Evolutionary conservation across 2,888 invertebrate genomes (phyloP), one percentile per base, ranked within the genome.

Genomic region (Brachyptera risi): DNA sequence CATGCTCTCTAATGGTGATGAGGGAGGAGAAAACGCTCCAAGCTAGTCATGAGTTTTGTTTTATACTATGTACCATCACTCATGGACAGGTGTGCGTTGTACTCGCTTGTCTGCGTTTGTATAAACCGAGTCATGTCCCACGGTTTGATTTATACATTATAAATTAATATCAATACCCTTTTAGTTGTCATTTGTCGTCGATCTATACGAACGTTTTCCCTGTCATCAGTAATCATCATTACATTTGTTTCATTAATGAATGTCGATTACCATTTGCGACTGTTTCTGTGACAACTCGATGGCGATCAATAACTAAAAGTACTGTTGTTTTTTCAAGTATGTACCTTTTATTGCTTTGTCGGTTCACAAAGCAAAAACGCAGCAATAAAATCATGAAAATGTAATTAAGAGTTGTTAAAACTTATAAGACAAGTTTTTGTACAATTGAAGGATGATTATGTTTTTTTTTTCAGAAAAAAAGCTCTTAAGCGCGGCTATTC

Each of bases 121-220:
- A 51, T 31, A n/a, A n/a, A 54, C 54, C 54, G 24, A 51, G 31
- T 51, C 19, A 54, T 54, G 35, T 37, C 54, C 37, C 13, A 19
- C 54, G 54, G 54, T 15, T 19, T 54, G 54, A 54, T 54, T 54
- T 54, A 37, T 54, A 54, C 35, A 54, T 54, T 35, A 54, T 54
- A 54, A 54, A 54, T 54, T 35, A 54, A 35, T 54, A 54, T 23
- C 54, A 54, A 54, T 54, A 31, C 19, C 13, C 13, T 37, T 35
- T 15, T 19, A 44, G 15, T 11, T 44, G 17, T 19, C 37, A 54
- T 54, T 54, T 47, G 47, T 47, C 47, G 24, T 47, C n/a, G 24
- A 47, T 21, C 23, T 47, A 21, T n/a, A n/a, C n/a, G 24, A 17
- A 24, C 23, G 47, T 47, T 47, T 47, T 47, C 24, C 21, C 21